These are phyloP conservation scores for Sebastes alutus DNA, from an alignment of 2,797 vertebrate genomes.

Conservation along the genomic window DNA sequence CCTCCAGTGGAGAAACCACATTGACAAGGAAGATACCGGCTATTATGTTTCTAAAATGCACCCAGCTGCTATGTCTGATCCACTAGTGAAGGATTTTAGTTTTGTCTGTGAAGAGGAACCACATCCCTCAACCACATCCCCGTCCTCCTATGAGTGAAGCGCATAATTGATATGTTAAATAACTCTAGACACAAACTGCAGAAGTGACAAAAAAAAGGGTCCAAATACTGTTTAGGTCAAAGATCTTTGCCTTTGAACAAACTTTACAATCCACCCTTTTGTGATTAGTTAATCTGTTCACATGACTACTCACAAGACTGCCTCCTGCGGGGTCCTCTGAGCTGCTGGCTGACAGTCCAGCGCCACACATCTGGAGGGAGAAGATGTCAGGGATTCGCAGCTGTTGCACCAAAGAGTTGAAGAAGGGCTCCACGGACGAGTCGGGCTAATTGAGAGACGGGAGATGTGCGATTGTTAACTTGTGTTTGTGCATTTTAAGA, in stretches of 20 bases:
- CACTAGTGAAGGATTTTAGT: slow-evolving; percentile 13
- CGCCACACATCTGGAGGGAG: slow-evolving; percentile 98
- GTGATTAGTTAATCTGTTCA: neutral
- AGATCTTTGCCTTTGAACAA: slow-evolving; percentile 11
- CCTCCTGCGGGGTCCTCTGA: slow-evolving; percentile 85
- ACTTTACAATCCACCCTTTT: neutral
- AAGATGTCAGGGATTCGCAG: slow-evolving; percentile 91
- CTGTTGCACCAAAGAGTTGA: slow-evolving; percentile 91
- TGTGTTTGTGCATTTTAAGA: neutral
- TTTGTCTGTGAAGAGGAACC: neutral
- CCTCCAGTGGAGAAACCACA: slow-evolving; percentile 37
- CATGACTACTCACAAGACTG: slow-evolving; percentile 90
- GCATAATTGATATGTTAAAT: neutral
- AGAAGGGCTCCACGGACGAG: slow-evolving; percentile 93
- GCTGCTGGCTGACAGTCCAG: slow-evolving; percentile 84
- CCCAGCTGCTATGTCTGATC: slow-evolving; percentile 39
- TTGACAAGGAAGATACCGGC: slow-evolving; percentile 20
- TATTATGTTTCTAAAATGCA: slow-evolving; percentile 47
- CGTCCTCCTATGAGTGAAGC: neutral
- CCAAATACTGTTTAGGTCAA: neutral
- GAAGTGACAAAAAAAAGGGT: neutral
- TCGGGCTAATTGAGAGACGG: slow-evolving; percentile 85
- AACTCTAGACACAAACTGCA: neutral
- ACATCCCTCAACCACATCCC: neutral
- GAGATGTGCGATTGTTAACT: neutral